phyloP scores from a whole-genome alignment of 2,888 invertebrate species.

The Steromphala cineraria region DNA sequence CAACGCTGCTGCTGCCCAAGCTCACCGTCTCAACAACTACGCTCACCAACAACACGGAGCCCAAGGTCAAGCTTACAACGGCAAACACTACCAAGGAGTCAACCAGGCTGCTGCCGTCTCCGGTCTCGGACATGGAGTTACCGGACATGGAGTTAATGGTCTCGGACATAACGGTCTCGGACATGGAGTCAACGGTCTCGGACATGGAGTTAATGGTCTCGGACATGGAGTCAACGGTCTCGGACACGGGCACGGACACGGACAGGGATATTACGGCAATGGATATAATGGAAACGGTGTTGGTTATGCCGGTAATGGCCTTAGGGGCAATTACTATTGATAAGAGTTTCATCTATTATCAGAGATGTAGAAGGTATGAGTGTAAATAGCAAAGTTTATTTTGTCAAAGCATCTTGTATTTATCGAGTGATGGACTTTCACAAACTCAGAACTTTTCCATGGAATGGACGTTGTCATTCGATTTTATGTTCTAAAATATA shows the following conservation, averaged over 20 bases:
- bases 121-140: not conserved
- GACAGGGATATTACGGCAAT: too few species aligned
- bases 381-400: too few species aligned
- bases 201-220: not conserved
- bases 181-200: not conserved
- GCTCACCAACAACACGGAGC: not conserved
- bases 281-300: too few species aligned
- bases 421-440: too few species aligned
- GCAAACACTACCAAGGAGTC: not conserved
- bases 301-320: too few species aligned
- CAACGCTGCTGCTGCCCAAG: not conserved
- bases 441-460: too few species aligned
- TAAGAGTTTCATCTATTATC: too few species aligned
- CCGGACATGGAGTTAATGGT: not conserved
- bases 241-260: not conserved
- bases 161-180: not conserved
- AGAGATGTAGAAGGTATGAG: too few species aligned
- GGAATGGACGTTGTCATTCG: too few species aligned
- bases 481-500: too few species aligned
- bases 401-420: too few species aligned
- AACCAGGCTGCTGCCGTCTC: not conserved
- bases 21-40: not conserved
- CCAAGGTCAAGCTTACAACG: not conserved
- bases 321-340: too few species aligned
- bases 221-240: not conserved